Percentiles rank a stretch among this genome's conserved stretches.
These are phyloP conservation scores for Alouatta palliata DNA, from an alignment of 2,113 vertebrate species.

Conservation along the genomic window DNA sequence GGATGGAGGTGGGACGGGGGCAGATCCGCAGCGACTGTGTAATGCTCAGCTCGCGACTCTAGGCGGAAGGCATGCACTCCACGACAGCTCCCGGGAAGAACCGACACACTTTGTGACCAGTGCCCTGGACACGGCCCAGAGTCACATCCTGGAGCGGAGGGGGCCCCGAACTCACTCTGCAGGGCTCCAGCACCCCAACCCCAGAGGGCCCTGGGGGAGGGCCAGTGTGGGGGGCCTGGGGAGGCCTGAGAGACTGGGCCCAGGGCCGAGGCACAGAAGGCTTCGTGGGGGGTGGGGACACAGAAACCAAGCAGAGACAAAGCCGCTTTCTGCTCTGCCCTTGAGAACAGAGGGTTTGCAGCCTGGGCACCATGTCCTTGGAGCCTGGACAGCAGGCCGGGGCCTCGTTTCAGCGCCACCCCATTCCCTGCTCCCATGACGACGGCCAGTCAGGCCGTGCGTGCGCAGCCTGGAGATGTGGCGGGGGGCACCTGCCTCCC, in stretches of 20 bases:
- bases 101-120: neutral
- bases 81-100: too few species aligned
- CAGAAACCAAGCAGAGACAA: constrained; percentile 18
- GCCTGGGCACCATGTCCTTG: neutral
- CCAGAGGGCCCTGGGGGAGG: neutral
- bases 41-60: neutral
- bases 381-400: neutral
- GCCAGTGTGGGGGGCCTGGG: neutral
- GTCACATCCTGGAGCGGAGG: neutral
- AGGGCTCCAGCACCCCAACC: neutral
- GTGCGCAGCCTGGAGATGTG: neutral
- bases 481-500: constrained; percentile 87
- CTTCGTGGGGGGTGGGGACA: fast-evolving
- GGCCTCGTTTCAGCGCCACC: neutral
- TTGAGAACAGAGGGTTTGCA: constrained; percentile 2
- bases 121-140: neutral
- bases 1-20: fast-evolving
- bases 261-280: neutral
- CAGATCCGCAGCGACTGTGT: neutral
- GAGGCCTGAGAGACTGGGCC: neutral
- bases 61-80: neutral
- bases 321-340: constrained; percentile 24
- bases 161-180: fast-evolving
- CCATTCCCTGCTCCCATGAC: neutral
- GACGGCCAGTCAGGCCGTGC: neutral